Conservation (phyloP, 2,888 invertebrate species). For the Mythimna loreyi region DNA sequence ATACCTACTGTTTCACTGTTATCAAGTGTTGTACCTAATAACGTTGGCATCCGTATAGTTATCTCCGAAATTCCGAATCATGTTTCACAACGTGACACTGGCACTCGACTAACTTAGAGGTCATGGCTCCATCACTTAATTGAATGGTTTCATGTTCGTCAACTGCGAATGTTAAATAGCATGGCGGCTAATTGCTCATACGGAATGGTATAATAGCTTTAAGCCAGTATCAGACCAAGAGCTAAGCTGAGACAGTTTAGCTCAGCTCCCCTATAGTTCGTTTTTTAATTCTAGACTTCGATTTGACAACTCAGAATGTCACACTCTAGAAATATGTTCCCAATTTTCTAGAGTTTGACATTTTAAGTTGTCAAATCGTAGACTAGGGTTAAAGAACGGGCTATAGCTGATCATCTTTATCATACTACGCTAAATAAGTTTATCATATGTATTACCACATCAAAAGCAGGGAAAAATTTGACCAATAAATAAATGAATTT, state of each 20-base stretch:
- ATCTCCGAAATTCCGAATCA: conserved; percentile 39
- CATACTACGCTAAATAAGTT: too few species aligned
- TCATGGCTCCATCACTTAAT: conserved; percentile 45
- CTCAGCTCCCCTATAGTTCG: too few species aligned
- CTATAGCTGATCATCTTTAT: too few species aligned
- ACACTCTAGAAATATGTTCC: too few species aligned
- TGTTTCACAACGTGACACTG: conserved; percentile 35
- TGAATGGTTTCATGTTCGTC: conserved; percentile 50
- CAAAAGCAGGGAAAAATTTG: too few species aligned
- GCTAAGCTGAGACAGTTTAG: background rate
- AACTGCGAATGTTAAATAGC: conserved; percentile 14
- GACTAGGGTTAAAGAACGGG: too few species aligned
- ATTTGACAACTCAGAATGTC: too few species aligned
- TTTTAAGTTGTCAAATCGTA: too few species aligned
- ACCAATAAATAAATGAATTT: too few species aligned
- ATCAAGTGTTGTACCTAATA: conserved; percentile 18
- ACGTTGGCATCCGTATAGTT: conserved; percentile 30
- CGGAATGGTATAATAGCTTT: background rate
- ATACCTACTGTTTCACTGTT: conserved; percentile 19
- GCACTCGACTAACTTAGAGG: conserved; percentile 30
- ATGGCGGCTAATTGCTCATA: background rate
- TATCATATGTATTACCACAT: too few species aligned
- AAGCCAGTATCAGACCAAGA: background rate
- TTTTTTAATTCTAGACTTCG: too few species aligned
- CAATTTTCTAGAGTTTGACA: too few species aligned